Conservation (phyloP, 2,113 vertebrate species). For the Pimephales promelas region DNA sequence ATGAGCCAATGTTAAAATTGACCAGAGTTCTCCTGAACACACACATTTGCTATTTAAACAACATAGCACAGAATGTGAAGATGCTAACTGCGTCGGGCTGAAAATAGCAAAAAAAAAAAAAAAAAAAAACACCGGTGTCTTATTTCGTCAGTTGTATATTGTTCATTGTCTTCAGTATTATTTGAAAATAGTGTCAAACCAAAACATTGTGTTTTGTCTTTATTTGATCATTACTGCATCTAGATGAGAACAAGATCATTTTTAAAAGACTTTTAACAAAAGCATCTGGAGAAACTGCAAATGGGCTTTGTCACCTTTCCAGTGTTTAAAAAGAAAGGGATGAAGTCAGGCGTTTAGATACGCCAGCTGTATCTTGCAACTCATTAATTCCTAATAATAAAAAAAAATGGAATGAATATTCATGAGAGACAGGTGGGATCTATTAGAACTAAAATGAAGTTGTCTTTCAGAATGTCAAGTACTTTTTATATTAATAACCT, state of each 20-base stretch:
- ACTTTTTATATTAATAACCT: slow-evolving; percentile 28
- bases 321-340: neutral
- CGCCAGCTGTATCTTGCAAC: slow-evolving; percentile 30
- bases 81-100: no score
- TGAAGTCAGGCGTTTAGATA: slow-evolving; percentile 23
- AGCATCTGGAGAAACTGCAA: neutral
- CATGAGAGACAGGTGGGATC: slow-evolving; percentile 46
- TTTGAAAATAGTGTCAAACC: no score
- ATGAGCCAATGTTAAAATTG: no score
- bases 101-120: no score
- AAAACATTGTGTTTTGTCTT: no score
- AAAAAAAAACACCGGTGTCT: no score
- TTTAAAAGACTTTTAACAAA: neutral
- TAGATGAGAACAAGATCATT: neutral
- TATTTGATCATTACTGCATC: neutral
- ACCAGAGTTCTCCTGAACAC: no score
- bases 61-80: no score
- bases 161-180: no score
- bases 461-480: slow-evolving; percentile 43
- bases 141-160: no score
- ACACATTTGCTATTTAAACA: no score
- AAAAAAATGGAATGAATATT: slow-evolving; percentile 11
- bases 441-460: slow-evolving; percentile 34
- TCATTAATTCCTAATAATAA: slow-evolving; percentile 45
- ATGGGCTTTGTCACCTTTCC: slow-evolving; percentile 8